These are phyloP conservation scores for Triops longicaudatus DNA, from an alignment of 1,140 invertebrate species.

Conservation along the genomic window DNA sequence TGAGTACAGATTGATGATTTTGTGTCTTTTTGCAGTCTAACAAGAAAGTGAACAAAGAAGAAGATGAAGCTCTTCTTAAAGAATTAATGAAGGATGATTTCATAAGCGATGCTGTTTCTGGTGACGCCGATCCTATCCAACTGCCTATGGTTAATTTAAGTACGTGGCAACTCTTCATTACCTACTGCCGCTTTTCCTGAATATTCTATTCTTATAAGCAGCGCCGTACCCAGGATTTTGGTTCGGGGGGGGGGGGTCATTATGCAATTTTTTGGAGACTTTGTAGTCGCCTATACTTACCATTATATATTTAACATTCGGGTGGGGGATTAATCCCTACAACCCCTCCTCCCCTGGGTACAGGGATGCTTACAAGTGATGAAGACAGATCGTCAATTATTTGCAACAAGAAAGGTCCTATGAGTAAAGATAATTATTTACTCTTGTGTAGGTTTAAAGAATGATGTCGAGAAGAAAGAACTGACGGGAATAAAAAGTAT, in stretches of 20 bases:
- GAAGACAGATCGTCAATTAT: no score
- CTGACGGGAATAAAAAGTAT: neutral
- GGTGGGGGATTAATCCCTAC: no score
- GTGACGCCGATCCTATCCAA: neutral
- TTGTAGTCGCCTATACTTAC: no score
- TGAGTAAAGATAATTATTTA: neutral
- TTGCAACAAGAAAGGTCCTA: no score
- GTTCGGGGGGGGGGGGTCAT: no score
- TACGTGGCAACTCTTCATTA: neutral
- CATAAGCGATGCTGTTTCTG: neutral
- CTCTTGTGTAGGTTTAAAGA: neutral
- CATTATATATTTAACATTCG: no score
- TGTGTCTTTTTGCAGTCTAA: neutral
- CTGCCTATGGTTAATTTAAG: constrained; percentile 15
- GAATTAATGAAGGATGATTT: neutral
- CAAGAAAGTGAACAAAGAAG: constrained; percentile 4
- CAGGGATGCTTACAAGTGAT: no score
- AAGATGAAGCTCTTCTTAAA: neutral
- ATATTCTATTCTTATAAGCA: neutral
- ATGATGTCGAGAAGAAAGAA: neutral
- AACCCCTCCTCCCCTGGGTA: no score
- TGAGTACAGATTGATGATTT: neutral
- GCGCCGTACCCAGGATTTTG: no score
- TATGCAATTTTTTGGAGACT: no score
- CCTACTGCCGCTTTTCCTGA: neutral